phyloP scores from a whole-genome alignment of 2,888 invertebrate species.

The Hylaea fasciaria region DNA sequence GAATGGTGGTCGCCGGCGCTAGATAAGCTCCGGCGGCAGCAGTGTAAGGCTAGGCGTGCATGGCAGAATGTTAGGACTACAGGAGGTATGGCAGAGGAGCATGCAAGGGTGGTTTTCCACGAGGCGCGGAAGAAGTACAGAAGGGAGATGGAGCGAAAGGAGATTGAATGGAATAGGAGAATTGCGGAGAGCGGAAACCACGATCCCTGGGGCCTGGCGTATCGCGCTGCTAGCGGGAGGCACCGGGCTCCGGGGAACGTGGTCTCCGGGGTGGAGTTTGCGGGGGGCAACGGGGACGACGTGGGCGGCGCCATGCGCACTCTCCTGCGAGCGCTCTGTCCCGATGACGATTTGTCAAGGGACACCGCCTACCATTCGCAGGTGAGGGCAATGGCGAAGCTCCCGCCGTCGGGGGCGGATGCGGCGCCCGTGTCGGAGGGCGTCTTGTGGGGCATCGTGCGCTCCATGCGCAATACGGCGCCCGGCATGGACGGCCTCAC shows the following conservation, averaged over 20 bases:
- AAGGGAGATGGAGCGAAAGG: not conserved
- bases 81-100: not conserved
- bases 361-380: not conserved
- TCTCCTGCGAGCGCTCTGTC: too few species aligned
- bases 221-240: too few species aligned
- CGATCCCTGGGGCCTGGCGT: constrained; percentile 44
- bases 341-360: too few species aligned
- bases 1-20: too few species aligned
- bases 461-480: not conserved
- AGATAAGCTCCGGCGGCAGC: too few species aligned
- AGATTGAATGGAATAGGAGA: constrained; percentile 7
- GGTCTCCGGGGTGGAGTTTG: too few species aligned
- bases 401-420: not conserved
- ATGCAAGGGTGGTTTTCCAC: not conserved
- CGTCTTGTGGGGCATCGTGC: not conserved
- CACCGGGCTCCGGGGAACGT: too few species aligned
- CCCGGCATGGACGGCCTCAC: constrained; percentile 1
- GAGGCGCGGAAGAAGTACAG: too few species aligned
- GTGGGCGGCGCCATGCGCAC: too few species aligned
- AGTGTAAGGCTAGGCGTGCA: too few species aligned
- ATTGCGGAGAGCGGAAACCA: constrained; percentile 26
- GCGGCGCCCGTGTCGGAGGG: not conserved
- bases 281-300: too few species aligned
- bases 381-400: not conserved
- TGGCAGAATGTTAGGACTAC: not conserved